Conservation (phyloP, 2,888 invertebrate species). For the Oscheius sp. region DNA sequence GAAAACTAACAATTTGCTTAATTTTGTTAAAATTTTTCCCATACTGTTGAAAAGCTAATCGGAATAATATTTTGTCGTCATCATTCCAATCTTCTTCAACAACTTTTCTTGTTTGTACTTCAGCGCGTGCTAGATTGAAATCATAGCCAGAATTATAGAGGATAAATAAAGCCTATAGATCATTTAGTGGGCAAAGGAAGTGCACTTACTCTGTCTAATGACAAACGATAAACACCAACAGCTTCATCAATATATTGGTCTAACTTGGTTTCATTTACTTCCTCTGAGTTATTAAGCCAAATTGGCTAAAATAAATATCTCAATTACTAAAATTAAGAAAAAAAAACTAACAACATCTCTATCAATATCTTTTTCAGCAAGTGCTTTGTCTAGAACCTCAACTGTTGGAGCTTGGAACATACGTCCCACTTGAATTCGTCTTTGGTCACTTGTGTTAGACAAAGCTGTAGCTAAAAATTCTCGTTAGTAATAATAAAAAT, state of each 20-base stretch:
- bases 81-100: constrained; percentile 34
- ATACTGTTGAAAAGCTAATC: constrained; percentile 32
- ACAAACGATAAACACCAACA: constrained; percentile 21
- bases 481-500: not conserved
- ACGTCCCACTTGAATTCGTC: constrained; percentile 15
- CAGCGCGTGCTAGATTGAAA: not conserved
- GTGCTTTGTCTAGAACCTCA: not conserved
- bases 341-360: not conserved
- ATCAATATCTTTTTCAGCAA: not conserved
- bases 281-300: not conserved
- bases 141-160: constrained; percentile 12
- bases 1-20: constrained; percentile 27
- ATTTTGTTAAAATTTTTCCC: constrained; percentile 40
- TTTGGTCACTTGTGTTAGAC: constrained; percentile 8
- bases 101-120: not conserved
- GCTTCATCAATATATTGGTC: constrained; percentile 21
- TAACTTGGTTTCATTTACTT: constrained; percentile 6
- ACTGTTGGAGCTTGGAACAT: constrained; percentile 10
- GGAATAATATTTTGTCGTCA: constrained; percentile 34
- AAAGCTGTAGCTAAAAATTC: constrained; percentile 10
- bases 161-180: constrained; percentile 23
- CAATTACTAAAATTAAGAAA: not conserved
- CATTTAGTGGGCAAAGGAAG: not conserved
- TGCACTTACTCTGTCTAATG: constrained; percentile 11
- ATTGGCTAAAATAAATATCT: not conserved